A percentile compares a stretch with the other conserved stretches of the same genome.
Conservation (phyloP, 2,113 vertebrate genomes). For the Nanger granti region DNA sequence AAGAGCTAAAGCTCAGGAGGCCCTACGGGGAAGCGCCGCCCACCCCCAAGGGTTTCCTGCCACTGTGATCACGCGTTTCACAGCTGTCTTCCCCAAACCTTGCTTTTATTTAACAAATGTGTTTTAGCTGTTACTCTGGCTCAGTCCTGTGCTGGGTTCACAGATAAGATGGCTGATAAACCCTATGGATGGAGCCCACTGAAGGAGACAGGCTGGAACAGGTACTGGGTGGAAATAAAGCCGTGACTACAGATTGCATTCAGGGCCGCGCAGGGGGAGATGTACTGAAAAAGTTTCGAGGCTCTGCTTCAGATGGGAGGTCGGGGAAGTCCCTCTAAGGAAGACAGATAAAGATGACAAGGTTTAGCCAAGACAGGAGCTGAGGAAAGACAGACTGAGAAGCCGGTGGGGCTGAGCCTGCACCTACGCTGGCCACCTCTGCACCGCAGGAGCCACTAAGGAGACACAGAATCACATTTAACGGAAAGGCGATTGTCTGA, state of each 20-base stretch:
- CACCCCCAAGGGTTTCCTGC: neutral
- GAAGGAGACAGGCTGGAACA: neutral
- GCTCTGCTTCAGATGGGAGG: neutral
- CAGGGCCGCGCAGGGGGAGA: neutral
- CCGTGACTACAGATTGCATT: neutral
- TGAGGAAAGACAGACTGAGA: neutral
- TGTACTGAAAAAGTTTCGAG: neutral
- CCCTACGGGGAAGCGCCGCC: neutral
- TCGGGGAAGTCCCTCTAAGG: too few relatives aligned
- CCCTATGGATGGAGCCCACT: neutral
- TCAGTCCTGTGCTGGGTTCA: neutral
- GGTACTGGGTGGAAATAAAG: neutral
- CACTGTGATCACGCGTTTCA: accelerated
- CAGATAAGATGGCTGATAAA: neutral
- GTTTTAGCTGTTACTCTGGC: neutral
- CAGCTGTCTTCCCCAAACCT: neutral
- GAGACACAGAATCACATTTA: neutral
- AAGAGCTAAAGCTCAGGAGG: neutral
- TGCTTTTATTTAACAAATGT: neutral
- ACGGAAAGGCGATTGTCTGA: neutral
- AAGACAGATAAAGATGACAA: neutral
- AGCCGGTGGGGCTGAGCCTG: accelerated
- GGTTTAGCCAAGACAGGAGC: neutral
- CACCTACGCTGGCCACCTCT: neutral
- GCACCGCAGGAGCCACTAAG: neutral